Conservation (phyloP, 2,113 vertebrate genomes). For the Pogona vitticeps region DNA sequence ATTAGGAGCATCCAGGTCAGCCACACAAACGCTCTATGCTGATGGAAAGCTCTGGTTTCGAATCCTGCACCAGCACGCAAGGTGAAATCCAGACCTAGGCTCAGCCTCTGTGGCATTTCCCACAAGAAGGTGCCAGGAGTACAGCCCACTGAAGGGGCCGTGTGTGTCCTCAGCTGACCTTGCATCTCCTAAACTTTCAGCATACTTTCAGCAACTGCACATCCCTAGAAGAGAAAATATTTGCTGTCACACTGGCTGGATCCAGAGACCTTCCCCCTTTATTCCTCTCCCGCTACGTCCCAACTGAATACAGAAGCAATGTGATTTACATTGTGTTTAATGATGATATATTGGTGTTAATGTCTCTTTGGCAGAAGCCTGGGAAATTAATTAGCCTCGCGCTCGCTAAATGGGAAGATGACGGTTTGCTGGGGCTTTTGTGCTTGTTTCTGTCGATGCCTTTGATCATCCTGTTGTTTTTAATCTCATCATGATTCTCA, state of each 20-base stretch:
- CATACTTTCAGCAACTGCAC: no score
- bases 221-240: not conserved
- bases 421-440: not conserved
- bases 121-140: no score
- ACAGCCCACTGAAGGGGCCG: no score
- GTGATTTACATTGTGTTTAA: constrained; percentile 7
- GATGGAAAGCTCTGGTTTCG: no score
- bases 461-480: constrained; percentile 10
- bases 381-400: constrained; percentile 29
- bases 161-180: no score
- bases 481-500: constrained; percentile 18
- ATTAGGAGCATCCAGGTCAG: no score
- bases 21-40: no score
- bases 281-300: not conserved
- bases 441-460: not conserved
- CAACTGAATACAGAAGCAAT: not conserved
- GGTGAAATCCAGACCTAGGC: no score
- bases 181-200: not conserved
- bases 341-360: constrained; percentile 22
- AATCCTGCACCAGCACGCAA: no score
- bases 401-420: constrained; percentile 25
- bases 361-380: constrained; percentile 22
- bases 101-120: no score
- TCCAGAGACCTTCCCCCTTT: not conserved
- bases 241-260: not conserved